Evolutionary conservation across 2,888 invertebrate species (phyloP).

Genomic region (Athetis lepigone): DNA sequence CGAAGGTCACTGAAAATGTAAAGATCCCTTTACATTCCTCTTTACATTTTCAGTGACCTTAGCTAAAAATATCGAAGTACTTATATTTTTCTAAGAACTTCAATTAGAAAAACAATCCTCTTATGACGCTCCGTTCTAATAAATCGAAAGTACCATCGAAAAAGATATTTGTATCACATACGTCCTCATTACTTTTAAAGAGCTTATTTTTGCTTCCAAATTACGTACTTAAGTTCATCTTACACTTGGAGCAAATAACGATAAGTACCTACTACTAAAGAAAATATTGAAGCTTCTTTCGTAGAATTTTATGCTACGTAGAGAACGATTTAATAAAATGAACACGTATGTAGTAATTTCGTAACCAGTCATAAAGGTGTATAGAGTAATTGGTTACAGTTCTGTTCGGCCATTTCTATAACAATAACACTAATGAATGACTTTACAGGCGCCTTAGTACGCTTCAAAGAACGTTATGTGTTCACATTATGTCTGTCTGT

Average conservation of each 20-base stretch:
- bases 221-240: conserved; percentile 24
- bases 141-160: conserved; percentile 65
- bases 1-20: no score
- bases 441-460: conserved; percentile 24
- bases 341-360: conserved; percentile 17
- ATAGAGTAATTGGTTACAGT: conserved; percentile 24
- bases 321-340: conserved; percentile 26
- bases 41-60: conserved; percentile 11
- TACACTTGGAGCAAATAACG: conserved; percentile 22
- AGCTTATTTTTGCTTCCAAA: conserved; percentile 30
- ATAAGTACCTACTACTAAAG: neutral
- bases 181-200: conserved; percentile 32
- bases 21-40: neutral
- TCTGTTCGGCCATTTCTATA: conserved; percentile 31
- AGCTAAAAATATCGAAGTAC: no score
- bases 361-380: conserved; percentile 24
- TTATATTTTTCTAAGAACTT: conserved; percentile 56
- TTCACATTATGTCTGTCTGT: conserved; percentile 13
- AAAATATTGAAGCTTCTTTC: neutral
- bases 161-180: conserved; percentile 29
- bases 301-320: neutral
- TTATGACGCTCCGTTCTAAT: conserved; percentile 67
- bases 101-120: conserved; percentile 75
- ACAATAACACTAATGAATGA: conserved; percentile 47
- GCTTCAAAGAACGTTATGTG: conserved; percentile 25